Percentiles rank a stretch among this genome's conserved stretches.
These are phyloP conservation scores for Galendromus occidentalis DNA, from an alignment of 1,140 invertebrate genomes.

Conservation along the genomic window DNA sequence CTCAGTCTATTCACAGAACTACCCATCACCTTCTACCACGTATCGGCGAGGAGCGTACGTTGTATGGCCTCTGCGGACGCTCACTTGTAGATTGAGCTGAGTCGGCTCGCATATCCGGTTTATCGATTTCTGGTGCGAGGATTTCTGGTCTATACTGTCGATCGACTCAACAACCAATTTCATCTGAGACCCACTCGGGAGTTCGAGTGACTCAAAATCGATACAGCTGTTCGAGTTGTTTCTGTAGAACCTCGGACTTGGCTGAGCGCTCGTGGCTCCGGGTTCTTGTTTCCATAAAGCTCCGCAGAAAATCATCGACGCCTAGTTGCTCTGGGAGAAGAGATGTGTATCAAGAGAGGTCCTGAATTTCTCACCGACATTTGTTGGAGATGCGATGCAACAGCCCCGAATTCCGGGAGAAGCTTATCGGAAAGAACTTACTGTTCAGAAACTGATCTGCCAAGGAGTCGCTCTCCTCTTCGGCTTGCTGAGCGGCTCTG, in stretches of 20 bases:
- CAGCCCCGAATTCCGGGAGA: not conserved
- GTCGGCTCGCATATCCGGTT: too few species aligned
- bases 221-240: not conserved
- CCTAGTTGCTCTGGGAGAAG: not conserved
- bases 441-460: not conserved
- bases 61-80: too few species aligned
- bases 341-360: not conserved
- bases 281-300: slow-evolving; percentile 2
- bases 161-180: too few species aligned
- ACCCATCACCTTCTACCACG: too few species aligned
- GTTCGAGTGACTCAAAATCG: too few species aligned
- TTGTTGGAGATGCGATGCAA: not conserved
- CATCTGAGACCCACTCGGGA: too few species aligned
- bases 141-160: too few species aligned
- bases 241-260: not conserved
- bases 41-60: too few species aligned
- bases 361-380: not conserved
- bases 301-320: not conserved
- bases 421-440: not conserved
- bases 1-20: too few species aligned
- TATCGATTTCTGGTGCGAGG: too few species aligned
- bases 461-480: not conserved
- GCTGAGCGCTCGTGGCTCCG: not conserved
- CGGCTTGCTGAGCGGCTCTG: not conserved
- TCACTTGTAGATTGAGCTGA: too few species aligned